Evolutionary conservation across 2,888 invertebrate species (phyloP).

Genomic region (Trichacis sp.): DNA sequence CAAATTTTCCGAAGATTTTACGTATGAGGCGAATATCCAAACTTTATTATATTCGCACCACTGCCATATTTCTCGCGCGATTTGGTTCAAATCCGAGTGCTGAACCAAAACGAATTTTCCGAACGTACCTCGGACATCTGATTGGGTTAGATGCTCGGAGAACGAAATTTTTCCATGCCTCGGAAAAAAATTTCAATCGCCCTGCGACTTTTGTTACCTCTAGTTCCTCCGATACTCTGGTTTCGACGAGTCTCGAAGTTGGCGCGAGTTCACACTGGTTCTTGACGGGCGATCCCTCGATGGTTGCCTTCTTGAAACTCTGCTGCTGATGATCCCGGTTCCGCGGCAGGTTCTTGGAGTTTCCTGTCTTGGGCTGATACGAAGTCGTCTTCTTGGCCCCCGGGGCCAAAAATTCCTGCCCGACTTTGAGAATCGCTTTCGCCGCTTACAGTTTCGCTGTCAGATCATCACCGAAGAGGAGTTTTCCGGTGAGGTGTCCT

Average conservation of each 20-base stretch:
- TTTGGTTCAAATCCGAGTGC: too few species aligned
- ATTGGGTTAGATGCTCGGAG: too few species aligned
- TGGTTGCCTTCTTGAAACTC: neutral
- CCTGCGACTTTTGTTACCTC: too few species aligned
- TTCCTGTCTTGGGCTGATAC: neutral
- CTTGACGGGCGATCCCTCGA: neutral
- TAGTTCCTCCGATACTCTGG: too few species aligned
- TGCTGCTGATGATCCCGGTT: constrained; percentile 1
- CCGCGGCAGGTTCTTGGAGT: neutral
- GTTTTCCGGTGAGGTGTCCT: neutral
- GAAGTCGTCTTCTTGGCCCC: too few species aligned
- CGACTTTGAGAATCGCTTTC: constrained; percentile 3
- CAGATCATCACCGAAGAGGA: neutral
- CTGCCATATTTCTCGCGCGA: too few species aligned
- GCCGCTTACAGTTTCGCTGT: neutral
- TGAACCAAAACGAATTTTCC: too few species aligned
- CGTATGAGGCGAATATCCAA: too few species aligned
- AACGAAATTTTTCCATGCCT: neutral
- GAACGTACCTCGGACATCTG: too few species aligned
- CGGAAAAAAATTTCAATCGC: neutral
- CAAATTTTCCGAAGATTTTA: too few species aligned
- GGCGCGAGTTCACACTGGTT: neutral
- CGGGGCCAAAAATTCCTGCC: constrained; percentile 3
- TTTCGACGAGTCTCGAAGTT: too few species aligned
- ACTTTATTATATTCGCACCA: too few species aligned